A percentile compares a stretch with the other conserved stretches of the same genome.
Evolutionary conservation across 1,140 invertebrate genomes (phyloP).

Genomic region (Gryon sp.): DNA sequence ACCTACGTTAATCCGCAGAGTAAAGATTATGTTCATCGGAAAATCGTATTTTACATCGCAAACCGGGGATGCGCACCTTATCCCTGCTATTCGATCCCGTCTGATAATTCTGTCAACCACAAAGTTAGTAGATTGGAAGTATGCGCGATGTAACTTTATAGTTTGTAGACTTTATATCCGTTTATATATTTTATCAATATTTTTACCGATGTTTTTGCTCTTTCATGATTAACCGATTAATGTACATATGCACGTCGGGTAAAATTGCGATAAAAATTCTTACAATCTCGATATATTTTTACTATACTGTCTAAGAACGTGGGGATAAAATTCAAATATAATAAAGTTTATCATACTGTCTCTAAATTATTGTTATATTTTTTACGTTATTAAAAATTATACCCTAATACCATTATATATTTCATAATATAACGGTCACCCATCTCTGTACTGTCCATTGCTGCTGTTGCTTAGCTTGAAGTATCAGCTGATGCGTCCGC

Average conservation of each 20-base stretch:
- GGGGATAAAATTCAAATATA: too few species aligned
- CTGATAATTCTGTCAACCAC: constrained; percentile 69
- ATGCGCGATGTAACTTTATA: constrained; percentile 33
- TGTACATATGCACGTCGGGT: neutral
- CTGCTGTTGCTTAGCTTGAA: too few species aligned
- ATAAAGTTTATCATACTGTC: too few species aligned
- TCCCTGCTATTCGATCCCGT: constrained; percentile 58
- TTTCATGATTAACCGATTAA: constrained; percentile 44
- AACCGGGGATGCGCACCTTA: constrained; percentile 24
- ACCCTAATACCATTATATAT: too few species aligned
- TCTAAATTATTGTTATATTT: too few species aligned
- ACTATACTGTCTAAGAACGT: too few species aligned
- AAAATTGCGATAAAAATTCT: too few species aligned
- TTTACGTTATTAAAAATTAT: too few species aligned
- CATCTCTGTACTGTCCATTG: too few species aligned
- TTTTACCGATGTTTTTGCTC: constrained; percentile 10
- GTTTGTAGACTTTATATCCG: constrained; percentile 18
- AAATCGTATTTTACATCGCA: constrained; percentile 41
- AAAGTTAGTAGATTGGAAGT: constrained; percentile 66
- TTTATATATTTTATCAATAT: constrained; percentile 49
- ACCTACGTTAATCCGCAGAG: constrained; percentile 37
- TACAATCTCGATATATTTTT: too few species aligned
- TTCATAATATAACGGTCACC: too few species aligned
- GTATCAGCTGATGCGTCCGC: too few species aligned
- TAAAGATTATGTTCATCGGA: constrained; percentile 51